Percentiles rank a stretch among this genome's conserved stretches.
Evolutionary conservation across 1,140 invertebrate species (phyloP).

Genomic region (Teleogryllus occipitalis): DNA sequence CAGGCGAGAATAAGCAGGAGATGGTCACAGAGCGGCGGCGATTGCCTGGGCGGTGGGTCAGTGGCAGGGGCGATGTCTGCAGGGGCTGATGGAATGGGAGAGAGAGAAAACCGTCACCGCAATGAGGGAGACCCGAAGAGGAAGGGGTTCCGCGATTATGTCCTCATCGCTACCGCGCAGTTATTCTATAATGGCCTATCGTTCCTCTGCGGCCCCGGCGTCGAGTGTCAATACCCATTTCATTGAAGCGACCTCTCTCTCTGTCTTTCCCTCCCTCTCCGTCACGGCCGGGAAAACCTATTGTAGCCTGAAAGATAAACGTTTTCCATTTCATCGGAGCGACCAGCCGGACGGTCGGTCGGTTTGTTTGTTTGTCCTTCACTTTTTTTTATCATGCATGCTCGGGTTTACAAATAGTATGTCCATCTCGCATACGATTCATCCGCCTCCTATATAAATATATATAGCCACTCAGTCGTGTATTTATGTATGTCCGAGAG

Average conservation of each 20-base stretch:
- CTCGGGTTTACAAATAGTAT: neutral
- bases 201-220: neutral
- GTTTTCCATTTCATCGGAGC: neutral
- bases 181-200: neutral
- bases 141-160: neutral
- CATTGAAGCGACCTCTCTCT: neutral
- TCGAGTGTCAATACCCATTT: conserved; percentile 1
- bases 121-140: too few species aligned
- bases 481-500: neutral
- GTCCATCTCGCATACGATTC: neutral
- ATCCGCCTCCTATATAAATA: neutral
- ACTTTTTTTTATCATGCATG: conserved; percentile 1
- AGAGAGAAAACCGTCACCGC: too few species aligned
- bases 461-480: neutral
- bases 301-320: conserved; percentile 4
- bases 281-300: neutral
- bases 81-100: too few species aligned
- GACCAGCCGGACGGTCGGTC: neutral
- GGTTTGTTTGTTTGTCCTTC: neutral
- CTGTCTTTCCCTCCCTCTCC: too few species aligned
- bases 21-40: too few species aligned
- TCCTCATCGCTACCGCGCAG: neutral
- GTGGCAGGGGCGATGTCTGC: too few species aligned
- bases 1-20: too few species aligned
- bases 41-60: too few species aligned